phyloP scores from a whole-genome alignment of 2,113 vertebrate genomes.

The Nothoprocta pentlandii region DNA sequence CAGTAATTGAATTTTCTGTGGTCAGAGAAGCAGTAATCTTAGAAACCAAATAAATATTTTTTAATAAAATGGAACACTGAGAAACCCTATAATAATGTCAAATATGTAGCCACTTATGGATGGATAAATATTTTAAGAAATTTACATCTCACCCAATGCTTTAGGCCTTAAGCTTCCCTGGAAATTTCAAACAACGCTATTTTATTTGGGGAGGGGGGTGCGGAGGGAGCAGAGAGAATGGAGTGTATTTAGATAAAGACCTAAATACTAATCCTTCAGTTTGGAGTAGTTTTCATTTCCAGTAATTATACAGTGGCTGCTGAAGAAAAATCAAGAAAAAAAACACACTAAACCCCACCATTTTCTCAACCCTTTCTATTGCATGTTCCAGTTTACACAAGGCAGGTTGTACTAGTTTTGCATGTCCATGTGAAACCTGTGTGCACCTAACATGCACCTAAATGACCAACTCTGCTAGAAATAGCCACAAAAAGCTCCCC shows the following conservation, averaged over 20 bases:
- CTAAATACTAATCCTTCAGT: constrained; percentile 18
- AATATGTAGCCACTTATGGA: constrained; percentile 85
- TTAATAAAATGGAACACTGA: constrained; percentile 88
- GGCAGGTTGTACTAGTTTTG: background rate
- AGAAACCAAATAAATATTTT: constrained; percentile 90
- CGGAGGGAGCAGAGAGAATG: background rate
- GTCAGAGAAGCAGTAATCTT: constrained; percentile 85
- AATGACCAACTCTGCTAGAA: background rate
- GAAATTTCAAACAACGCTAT: constrained; percentile 75
- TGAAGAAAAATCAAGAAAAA: background rate
- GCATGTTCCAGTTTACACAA: fast-evolving
- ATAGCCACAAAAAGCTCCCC: background rate
- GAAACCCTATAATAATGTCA: constrained; percentile 85
- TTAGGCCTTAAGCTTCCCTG: constrained; percentile 76
- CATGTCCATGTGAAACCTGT: no score
- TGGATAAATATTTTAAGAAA: constrained; percentile 88
- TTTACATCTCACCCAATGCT: constrained; percentile 83
- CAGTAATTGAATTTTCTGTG: constrained; percentile 89
- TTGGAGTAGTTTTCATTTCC: background rate
- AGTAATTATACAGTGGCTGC: background rate
- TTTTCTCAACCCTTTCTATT: background rate
- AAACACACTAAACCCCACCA: background rate
- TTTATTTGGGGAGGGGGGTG: constrained; percentile 70
- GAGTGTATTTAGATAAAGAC: constrained; percentile 56
- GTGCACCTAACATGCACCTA: background rate